Evolutionary conservation across 92 coral and sea anemone species (phyloP), one percentile per base, ranked within the genome.

Genomic region (Isaurus tuberculatus): DNA sequence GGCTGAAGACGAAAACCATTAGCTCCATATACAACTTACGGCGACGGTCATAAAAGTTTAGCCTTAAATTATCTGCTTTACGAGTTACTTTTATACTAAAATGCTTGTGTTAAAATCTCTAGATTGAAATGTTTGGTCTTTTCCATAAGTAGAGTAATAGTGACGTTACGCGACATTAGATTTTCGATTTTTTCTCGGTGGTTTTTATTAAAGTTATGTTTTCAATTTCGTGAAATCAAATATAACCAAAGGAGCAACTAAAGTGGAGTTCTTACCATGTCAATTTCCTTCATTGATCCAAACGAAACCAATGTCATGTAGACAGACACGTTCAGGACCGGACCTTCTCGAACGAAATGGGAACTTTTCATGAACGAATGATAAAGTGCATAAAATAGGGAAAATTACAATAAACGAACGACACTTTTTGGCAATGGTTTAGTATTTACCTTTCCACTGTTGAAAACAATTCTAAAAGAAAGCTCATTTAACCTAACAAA

Each of bases 261-360:
- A 10, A 55, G 23, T 55, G 23, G 32, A 48, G 30, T 44, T 57
- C 90, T 48, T 85, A 96, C 99, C 99, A 96, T 96, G 85, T 94
- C 92, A 31, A 93, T 91, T 83, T 97, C 99, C 61, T 43, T 84
- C 83, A 97, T 90, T 27, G 89, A 92, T 29, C 99, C 93, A 83
- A 97, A 92, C 17, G 99, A 85, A 36, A 97, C 98, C n/a, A 97
- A 91, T 10, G 98, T 91, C 60, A 93, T 91, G 83, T 93, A 93
- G 8, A 93, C 95, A 17, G 98, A 89, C 29, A 93, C 85, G 75
- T 93, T 93, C 66, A 93, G 70, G 1, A 91, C 89, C 20, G 90
- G 87, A 73, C 98, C 98, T 93, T 71, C 31, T 36, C 32, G 17
- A 51, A 11, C 53, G 71, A 8, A 60, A 43, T 5, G 44, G 23